Evolutionary conservation across 2,797 vertebrate species (phyloP).

Genomic region (Cercopithecus hamlyni): DNA sequence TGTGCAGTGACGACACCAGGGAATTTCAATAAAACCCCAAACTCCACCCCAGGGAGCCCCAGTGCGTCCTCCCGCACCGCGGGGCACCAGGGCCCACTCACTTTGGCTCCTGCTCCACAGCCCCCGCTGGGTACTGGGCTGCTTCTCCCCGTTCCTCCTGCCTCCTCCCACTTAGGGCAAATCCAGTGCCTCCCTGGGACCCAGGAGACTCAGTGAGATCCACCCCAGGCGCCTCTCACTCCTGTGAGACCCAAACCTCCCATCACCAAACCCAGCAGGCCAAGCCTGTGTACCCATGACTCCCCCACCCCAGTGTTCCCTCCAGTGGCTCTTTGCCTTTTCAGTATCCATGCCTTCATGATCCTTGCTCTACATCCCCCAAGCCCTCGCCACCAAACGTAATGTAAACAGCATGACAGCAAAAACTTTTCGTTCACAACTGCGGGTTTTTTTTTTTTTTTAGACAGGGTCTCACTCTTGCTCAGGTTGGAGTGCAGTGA

Average conservation of each 20-base stretch:
- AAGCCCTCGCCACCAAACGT: not conserved
- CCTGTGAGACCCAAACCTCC: not conserved
- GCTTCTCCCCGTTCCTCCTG: not conserved
- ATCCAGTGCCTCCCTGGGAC: not conserved
- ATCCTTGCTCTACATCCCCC: rapidly evolving
- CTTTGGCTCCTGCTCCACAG: too few relatives aligned
- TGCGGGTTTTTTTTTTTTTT: too few relatives aligned
- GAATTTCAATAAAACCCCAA: not conserved
- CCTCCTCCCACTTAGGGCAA: not conserved
- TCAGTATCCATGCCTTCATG: not conserved
- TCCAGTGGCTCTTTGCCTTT: not conserved
- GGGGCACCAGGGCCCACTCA: rapidly evolving
- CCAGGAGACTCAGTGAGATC: rapidly evolving
- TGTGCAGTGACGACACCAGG: not conserved
- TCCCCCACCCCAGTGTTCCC: not conserved
- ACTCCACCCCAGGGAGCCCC: not conserved
- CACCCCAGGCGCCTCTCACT: rapidly evolving
- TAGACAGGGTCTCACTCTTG: too few relatives aligned
- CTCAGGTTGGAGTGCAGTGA: too few relatives aligned
- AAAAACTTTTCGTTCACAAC: not conserved
- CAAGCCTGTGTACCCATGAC: not conserved
- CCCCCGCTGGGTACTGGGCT: not conserved
- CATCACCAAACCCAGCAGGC: not conserved
- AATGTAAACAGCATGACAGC: not conserved
- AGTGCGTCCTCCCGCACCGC: rapidly evolving